phyloP scores from a whole-genome alignment of 2,888 invertebrate species.

The Pherbina coryleti region DNA sequence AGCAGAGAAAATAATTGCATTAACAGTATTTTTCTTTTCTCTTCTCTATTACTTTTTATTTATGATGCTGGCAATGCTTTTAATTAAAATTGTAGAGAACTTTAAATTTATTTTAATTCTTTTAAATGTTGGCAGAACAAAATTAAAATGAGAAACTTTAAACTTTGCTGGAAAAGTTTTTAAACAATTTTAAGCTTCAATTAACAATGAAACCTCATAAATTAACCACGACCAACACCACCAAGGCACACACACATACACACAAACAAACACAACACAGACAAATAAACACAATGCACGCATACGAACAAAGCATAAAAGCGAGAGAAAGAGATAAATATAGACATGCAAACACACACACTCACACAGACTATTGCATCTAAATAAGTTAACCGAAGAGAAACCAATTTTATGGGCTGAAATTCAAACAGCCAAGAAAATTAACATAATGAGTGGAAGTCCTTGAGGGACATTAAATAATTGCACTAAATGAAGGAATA shows the following conservation, averaged over 20 bases:
- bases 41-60: neutral
- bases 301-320: neutral
- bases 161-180: constrained; percentile 35
- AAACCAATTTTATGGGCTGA: constrained; percentile 25
- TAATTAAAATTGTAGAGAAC: constrained; percentile 22
- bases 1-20: too few species aligned
- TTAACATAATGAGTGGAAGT: constrained; percentile 56
- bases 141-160: neutral
- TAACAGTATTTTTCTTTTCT: neutral
- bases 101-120: neutral
- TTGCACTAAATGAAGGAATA: constrained; percentile 44
- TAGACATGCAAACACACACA: neutral
- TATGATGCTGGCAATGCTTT: constrained; percentile 1
- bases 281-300: neutral
- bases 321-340: neutral
- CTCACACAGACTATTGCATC: neutral
- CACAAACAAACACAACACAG: neutral
- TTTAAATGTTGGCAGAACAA: neutral
- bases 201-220: constrained; percentile 49
- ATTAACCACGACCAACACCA: constrained; percentile 33
- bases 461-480: constrained; percentile 55
- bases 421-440: constrained; percentile 43
- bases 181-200: constrained; percentile 49
- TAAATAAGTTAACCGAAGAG: neutral
- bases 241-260: neutral